A percentile compares a stretch with the other conserved stretches of the same genome.
Conservation (phyloP, 2,797 vertebrate genomes). For the Notamacropus eugenii region DNA sequence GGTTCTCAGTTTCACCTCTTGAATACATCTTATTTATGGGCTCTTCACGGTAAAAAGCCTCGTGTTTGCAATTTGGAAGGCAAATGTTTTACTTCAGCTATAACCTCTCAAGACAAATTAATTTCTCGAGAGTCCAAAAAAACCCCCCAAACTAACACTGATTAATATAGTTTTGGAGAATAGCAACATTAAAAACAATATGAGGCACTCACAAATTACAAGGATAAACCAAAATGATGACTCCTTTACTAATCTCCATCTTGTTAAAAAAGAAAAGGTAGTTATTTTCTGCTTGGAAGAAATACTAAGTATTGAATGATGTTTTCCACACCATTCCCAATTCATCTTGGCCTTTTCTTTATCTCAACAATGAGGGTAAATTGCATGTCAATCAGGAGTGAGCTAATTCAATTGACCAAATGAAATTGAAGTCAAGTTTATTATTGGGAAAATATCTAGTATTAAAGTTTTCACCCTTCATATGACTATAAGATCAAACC, state of each 20-base stretch:
- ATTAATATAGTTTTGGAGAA: conserved; percentile 40
- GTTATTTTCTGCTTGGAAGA: neutral
- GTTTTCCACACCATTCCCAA: conserved; percentile 7
- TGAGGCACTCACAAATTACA: conserved; percentile 41
- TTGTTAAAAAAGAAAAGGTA: neutral
- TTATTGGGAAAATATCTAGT: neutral
- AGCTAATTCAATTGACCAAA: neutral
- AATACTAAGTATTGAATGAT: conserved; percentile 14
- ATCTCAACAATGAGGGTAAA: neutral
- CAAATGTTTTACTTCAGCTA: conserved; percentile 51
- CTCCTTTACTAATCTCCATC: neutral
- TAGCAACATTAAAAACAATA: conserved; percentile 54
- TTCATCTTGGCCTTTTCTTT: conserved; percentile 15
- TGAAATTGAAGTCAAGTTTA: conserved; percentile 40
- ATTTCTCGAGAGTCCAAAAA: conserved; percentile 34
- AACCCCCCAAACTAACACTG: neutral
- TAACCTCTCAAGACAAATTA: conserved; percentile 48
- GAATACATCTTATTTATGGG: neutral
- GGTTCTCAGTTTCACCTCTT: neutral
- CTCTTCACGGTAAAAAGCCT: conserved; percentile 43
- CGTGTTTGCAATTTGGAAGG: neutral
- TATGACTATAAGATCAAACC: neutral
- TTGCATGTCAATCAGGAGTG: conserved; percentile 1
- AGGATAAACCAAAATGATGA: neutral
- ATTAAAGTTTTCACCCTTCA: neutral